phyloP scores from a whole-genome alignment of 2,797 vertebrate genomes.

The Spondyliosoma cantharus region DNA sequence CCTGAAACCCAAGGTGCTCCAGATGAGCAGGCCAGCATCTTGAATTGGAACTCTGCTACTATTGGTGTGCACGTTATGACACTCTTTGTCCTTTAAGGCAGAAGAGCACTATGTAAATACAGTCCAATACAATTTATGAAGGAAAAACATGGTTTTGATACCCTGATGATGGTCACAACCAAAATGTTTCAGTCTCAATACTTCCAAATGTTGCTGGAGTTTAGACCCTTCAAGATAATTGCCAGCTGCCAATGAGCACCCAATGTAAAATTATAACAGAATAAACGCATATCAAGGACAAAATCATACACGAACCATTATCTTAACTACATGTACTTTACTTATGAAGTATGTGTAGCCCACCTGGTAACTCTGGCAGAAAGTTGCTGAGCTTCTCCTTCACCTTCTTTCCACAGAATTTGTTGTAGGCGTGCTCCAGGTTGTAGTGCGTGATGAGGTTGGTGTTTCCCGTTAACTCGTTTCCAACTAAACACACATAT shows the following conservation, averaged over 20 bases:
- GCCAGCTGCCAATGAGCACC: background rate
- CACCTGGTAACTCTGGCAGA: slow-evolving; percentile 94
- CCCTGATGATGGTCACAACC: too few relatives aligned
- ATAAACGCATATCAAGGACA: background rate
- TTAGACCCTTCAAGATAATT: background rate
- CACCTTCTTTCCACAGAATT: slow-evolving; percentile 98
- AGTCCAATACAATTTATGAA: too few relatives aligned
- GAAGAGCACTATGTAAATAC: too few relatives aligned
- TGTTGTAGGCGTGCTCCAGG: slow-evolving; percentile 96
- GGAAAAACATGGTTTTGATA: too few relatives aligned
- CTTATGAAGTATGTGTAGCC: background rate
- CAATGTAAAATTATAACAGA: background rate
- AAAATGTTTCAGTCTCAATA: too few relatives aligned
- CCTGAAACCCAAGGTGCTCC: too few relatives aligned
- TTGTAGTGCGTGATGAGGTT: slow-evolving; percentile 98
- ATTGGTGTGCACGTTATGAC: too few relatives aligned
- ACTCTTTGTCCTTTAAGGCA: too few relatives aligned
- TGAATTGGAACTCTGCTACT: background rate
- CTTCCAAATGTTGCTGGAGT: background rate
- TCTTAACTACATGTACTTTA: background rate
- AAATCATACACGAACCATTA: background rate
- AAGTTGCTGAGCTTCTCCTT: slow-evolving; percentile 99
- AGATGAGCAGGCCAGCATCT: background rate
- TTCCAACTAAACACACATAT: slow-evolving; percentile 86
- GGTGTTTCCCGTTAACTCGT: slow-evolving; percentile 95